Evolutionary conservation across 2,113 vertebrate genomes (phyloP), one percentile per base, ranked within the genome.

Genomic region (Sardina pilchardus): DNA sequence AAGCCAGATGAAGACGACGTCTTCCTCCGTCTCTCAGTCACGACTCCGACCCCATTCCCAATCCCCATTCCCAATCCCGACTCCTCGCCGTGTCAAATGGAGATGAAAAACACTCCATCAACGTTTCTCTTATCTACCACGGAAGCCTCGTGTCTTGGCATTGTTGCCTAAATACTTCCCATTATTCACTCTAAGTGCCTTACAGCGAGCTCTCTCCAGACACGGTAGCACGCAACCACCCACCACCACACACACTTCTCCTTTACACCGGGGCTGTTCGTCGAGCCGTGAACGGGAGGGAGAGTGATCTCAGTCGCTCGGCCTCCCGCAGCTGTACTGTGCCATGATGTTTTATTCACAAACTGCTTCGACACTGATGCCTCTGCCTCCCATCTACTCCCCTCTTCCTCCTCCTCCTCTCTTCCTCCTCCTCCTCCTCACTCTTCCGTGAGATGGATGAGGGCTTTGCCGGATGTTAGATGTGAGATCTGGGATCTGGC

Each of bases 101-200:
- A 4, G 47, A 87, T 84, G 82, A 84, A 59, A 82, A 87, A 34
- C 26, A 44, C 59, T 19, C 17, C 16, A 81, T 34, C 36, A 84
- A 87, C 56, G 83, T 87, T 84, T 89, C n/a, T 7, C 7, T 89
- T 86, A 88, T 88, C 87, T 85, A 85, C 80, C 63, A 0, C 7
- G 88, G 83, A 90, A 90, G 90, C 86, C 34, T 71, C 45, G 83
- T 87, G 85, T 88, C 84, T 88, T 83, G 43, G 80, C 85, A 88
- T 83, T 89, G 81, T 82, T 82, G 87, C 89, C 90, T 81, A 83
- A 86, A 85, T 88, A 67, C 88, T 91, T 85, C 85, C 93, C 92
- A 91, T 90, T 88, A 89, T 82, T 88, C 34, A 84, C 88, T 93
- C 88, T 92, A 87, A 59, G 92, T 92, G 84, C 14, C 26, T 5